These are phyloP conservation scores for Oceanites oceanicus DNA, from an alignment of 2,113 vertebrate genomes.

Conservation along the genomic window DNA sequence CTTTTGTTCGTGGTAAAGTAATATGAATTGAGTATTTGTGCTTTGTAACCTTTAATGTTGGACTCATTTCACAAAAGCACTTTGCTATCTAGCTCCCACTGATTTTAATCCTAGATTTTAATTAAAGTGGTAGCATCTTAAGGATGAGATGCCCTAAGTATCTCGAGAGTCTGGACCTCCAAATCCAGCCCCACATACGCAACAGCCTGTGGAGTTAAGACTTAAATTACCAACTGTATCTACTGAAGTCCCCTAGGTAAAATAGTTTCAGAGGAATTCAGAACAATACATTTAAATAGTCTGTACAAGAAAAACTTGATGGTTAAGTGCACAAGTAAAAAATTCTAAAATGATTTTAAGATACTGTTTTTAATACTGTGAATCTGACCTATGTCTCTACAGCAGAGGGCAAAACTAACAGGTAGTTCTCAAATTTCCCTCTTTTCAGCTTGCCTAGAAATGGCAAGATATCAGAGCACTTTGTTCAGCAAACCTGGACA, in stretches of 20 bases:
- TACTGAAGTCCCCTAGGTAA: background rate
- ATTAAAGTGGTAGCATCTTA: background rate
- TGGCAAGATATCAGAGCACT: conserved; percentile 33
- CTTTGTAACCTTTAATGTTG: background rate
- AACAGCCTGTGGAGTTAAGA: background rate
- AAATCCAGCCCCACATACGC: background rate
- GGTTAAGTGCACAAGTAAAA: background rate
- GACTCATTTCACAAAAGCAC: background rate
- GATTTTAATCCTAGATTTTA: conserved; percentile 25
- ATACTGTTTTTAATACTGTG: background rate
- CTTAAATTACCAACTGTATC: background rate
- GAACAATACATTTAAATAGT: background rate
- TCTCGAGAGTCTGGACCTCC: background rate
- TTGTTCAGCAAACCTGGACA: conserved; percentile 55
- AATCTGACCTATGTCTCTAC: background rate
- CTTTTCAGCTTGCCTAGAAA: conserved; percentile 14
- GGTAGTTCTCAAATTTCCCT: background rate
- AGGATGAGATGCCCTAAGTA: background rate
- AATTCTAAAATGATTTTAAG: background rate
- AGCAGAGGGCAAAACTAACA: background rate
- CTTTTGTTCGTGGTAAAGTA: background rate
- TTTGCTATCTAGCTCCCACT: background rate
- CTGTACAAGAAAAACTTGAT: background rate
- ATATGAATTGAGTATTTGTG: background rate
- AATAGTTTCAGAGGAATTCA: background rate